phyloP scores from a whole-genome alignment of 2,888 invertebrate species.

The Andrena trimmerana region DNA sequence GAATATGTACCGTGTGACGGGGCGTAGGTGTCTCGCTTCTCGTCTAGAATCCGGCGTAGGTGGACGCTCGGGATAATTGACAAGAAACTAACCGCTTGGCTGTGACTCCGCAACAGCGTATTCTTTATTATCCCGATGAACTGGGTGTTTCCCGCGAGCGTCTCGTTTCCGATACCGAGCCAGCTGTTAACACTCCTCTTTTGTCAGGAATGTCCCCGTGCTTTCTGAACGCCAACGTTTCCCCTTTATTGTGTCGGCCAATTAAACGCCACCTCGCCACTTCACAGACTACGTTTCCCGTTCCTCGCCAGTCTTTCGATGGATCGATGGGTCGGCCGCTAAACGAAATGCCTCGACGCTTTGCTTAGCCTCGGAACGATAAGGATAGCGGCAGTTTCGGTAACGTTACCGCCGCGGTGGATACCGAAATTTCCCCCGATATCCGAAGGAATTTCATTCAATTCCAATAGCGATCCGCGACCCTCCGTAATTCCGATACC shows the following conservation, averaged over 20 bases:
- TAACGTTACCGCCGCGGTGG: slow-evolving; percentile 25
- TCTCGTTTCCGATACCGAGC: slow-evolving; percentile 35
- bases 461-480: slow-evolving; percentile 54
- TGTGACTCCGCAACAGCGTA: slow-evolving; percentile 19
- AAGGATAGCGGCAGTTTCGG: slow-evolving; percentile 16
- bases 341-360: slow-evolving; percentile 55
- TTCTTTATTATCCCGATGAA: slow-evolving; percentile 55
- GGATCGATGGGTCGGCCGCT: slow-evolving; percentile 44
- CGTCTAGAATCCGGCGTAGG: slow-evolving; percentile 28
- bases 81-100: slow-evolving; percentile 47
- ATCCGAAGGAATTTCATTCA: slow-evolving; percentile 49
- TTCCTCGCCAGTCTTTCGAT: slow-evolving; percentile 22
- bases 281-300: not conserved
- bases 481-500: slow-evolving; percentile 31
- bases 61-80: slow-evolving; percentile 65
- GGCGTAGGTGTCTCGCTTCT: slow-evolving; percentile 35
- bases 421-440: slow-evolving; percentile 13
- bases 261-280: slow-evolving; percentile 5
- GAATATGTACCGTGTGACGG: not conserved
- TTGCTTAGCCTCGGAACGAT: slow-evolving; percentile 40
- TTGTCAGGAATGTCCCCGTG: slow-evolving; percentile 2
- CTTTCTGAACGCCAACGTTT: not conserved
- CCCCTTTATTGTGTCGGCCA: not conserved
- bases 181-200: not conserved
- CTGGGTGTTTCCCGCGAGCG: slow-evolving; percentile 41